These are phyloP conservation scores for Scaptomyza montana DNA, from an alignment of 1,140 invertebrate species.

Conservation along the genomic window DNA sequence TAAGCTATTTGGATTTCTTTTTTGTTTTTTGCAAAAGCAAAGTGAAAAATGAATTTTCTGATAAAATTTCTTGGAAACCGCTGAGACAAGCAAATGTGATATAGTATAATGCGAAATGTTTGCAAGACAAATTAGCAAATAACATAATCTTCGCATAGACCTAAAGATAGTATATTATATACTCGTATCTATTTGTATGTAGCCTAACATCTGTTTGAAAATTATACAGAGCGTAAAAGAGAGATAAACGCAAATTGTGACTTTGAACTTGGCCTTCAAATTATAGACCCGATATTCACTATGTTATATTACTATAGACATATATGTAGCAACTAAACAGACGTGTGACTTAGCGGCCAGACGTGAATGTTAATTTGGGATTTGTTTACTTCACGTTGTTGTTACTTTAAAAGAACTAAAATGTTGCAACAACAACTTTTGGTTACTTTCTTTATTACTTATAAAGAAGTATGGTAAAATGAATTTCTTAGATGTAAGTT, in stretches of 20 bases:
- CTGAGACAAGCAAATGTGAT: conserved; percentile 8
- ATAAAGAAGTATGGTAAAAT: too few species aligned
- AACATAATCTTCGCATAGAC: conserved; percentile 12
- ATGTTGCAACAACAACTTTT: background rate
- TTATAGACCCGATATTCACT: conserved; percentile 26
- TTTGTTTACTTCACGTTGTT: background rate
- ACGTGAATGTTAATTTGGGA: background rate
- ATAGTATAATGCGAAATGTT: conserved; percentile 32
- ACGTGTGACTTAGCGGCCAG: background rate
- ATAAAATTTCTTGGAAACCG: conserved; percentile 10
- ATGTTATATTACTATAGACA: background rate
- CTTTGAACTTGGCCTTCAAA: conserved; percentile 80
- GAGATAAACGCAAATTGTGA: conserved; percentile 53
- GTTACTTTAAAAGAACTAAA: background rate
- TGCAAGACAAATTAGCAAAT: conserved; percentile 46
- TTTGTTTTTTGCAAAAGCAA: conserved; percentile 23
- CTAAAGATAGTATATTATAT: conserved; percentile 8
- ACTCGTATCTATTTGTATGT: conserved; percentile 12
- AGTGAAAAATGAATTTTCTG: conserved; percentile 36
- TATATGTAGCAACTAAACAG: background rate
- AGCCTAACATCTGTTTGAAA: conserved; percentile 23
- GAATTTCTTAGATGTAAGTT: too few species aligned
- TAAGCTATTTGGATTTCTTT: conserved; percentile 6
- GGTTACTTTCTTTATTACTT: background rate
- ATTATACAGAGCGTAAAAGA: conserved; percentile 11